Evolutionary conservation across 2,888 invertebrate genomes (phyloP).

Genomic region (Meiosimyza decipiens): DNA sequence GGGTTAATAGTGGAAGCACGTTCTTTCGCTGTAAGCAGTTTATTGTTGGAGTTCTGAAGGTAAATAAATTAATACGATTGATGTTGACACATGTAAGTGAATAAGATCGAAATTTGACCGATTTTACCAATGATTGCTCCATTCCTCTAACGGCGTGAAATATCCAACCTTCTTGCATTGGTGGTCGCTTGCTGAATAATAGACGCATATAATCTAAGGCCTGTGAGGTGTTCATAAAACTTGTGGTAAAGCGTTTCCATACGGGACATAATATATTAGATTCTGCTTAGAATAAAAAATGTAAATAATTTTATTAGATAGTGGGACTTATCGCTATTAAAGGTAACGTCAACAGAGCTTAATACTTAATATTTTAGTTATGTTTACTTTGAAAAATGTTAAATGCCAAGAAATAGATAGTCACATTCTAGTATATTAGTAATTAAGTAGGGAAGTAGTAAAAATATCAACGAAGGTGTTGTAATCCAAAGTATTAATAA

Average conservation of each 20-base stretch:
- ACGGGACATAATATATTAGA: conserved; percentile 59
- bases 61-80: not conserved
- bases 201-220: conserved; percentile 61
- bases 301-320: not conserved
- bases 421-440: too few species aligned
- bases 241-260: conserved; percentile 62
- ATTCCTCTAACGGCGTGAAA: conserved; percentile 60
- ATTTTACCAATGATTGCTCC: conserved; percentile 56
- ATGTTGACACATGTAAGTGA: not conserved
- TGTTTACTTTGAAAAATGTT: too few species aligned
- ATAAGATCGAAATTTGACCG: conserved; percentile 11
- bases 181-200: conserved; percentile 59
- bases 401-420: too few species aligned
- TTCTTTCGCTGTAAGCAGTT: conserved; percentile 58
- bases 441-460: too few species aligned
- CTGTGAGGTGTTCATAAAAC: conserved; percentile 59
- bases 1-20: conserved; percentile 69
- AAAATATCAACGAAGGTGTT: too few species aligned
- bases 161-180: conserved; percentile 61
- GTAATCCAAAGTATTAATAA: too few species aligned
- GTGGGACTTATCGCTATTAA: not conserved
- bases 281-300: conserved; percentile 47
- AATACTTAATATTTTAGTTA: too few species aligned
- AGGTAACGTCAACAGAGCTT: not conserved
- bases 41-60: conserved; percentile 53